Evolutionary conservation across 2,113 vertebrate species (phyloP).

Genomic region (Ptyas mucosa): DNA sequence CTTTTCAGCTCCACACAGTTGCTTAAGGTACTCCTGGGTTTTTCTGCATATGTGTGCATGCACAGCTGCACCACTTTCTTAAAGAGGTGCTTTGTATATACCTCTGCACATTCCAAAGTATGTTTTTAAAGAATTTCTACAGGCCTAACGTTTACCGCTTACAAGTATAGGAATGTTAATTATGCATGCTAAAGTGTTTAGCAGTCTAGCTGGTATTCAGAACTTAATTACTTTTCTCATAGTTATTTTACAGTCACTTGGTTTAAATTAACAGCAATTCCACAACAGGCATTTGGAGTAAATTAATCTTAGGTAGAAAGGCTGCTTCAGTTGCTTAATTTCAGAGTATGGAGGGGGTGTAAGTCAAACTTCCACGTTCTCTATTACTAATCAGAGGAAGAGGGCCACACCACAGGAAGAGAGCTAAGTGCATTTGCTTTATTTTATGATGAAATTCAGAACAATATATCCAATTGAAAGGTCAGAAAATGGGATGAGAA

Average conservation of each 20-base stretch:
- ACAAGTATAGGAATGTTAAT: background rate
- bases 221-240: background rate
- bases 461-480: constrained; percentile 30
- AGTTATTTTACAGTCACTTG: constrained; percentile 1
- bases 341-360: background rate
- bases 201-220: background rate
- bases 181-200: background rate
- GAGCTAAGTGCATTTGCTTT: background rate
- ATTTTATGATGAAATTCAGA: background rate
- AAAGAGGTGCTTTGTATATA: background rate
- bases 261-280: background rate
- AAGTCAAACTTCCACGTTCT: background rate
- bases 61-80: background rate
- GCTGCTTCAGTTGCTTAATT: background rate
- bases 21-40: background rate
- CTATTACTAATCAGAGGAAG: constrained; percentile 11
- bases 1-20: background rate
- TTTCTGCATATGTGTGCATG: background rate
- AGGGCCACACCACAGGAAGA: background rate
- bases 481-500: background rate
- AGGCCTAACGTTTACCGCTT: background rate
- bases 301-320: background rate
- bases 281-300: background rate
- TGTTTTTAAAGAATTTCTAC: background rate
- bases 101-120: background rate